Evolutionary conservation across 2,888 invertebrate species (phyloP), one percentile per base, ranked within the genome.

Genomic region (Notodonta ziczac): DNA sequence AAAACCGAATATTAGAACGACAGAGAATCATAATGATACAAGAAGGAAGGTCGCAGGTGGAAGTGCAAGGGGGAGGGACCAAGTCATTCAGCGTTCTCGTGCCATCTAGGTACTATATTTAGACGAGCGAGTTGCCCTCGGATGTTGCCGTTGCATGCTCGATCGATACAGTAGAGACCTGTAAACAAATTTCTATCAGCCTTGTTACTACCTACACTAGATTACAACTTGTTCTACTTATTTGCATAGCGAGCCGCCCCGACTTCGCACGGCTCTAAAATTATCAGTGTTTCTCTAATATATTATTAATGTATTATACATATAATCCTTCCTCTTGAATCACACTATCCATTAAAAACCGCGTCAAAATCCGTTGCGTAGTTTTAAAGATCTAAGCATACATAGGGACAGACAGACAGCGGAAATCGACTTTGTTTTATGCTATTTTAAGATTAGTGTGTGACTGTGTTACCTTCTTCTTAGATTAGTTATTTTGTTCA

Each of bases 41-140:
- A 57, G 59, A 60, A 54, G 62, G 62, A 42, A 51, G 50, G 14
- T 42, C 13, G 56, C 60, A 65, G 70, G 57, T 46, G 12, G 57
- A n/a, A 7, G 32, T 48, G 48, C 48, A 48, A 48, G 48, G 48
- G 5, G 14, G 48, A 48, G 48, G 48, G 0, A 48, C 1, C 14
- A 68, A 24, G 24, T 24, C 24, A 2, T 2, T 2, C 2, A 24
- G 24, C 69, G 70, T 69, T 69, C 70, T 74, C 70, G 67, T 72
- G 71, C 68, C 76, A 66, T 68, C 62, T 16, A n/a, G n/a, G n/a
- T n/a, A 51, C 51, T 85, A 84, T 85, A 77, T 83, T 80, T 85
- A 85, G 81, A 70, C 64, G 65, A 62, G 63, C 62, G 62, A 66
- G 62, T 66, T 69, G n/a, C n/a, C n/a, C n/a, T n/a, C n/a, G n/a